Percentiles rank a stretch among this genome's conserved stretches.
Evolutionary conservation across 2,797 vertebrate species (phyloP).

Genomic region (Pseudopleuronectes americanus): DNA sequence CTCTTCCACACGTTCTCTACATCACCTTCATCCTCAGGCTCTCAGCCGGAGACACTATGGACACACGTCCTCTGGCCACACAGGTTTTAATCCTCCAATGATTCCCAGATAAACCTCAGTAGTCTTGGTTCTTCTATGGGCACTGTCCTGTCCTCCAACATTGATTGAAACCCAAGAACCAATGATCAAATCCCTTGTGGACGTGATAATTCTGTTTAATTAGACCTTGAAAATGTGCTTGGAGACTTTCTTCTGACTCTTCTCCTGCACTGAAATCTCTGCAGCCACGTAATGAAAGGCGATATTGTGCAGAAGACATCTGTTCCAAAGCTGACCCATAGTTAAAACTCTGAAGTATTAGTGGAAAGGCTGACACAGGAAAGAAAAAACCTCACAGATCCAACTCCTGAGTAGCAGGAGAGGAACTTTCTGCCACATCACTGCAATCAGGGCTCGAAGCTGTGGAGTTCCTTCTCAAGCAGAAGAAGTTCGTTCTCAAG

Average conservation of each 20-base stretch:
- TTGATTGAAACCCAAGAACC: too few relatives aligned
- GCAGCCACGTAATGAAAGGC: constrained; percentile 59
- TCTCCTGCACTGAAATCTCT: constrained; percentile 44
- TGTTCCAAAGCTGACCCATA: constrained; percentile 66
- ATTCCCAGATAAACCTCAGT: too few relatives aligned
- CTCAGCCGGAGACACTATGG: too few relatives aligned
- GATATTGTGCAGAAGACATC: constrained; percentile 63
- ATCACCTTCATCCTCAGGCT: too few relatives aligned
- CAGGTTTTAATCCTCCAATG: too few relatives aligned
- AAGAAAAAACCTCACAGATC: constrained; percentile 45
- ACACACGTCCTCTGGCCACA: too few relatives aligned
- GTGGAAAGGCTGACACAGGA: constrained; percentile 70
- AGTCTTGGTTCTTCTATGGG: too few relatives aligned
- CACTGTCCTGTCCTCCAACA: too few relatives aligned
- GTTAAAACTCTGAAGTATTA: constrained; percentile 66
- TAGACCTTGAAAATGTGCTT: neutral
- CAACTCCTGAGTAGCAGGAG: constrained; percentile 28
- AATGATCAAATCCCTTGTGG: neutral
- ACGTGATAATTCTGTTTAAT: too few relatives aligned
- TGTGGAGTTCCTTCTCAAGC: constrained; percentile 12
- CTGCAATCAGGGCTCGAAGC: constrained; percentile 28
- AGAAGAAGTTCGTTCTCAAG: neutral
- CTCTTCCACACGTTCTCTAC: too few relatives aligned
- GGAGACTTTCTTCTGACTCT: constrained; percentile 11
- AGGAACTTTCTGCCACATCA: constrained; percentile 29